A percentile compares a stretch with the other conserved stretches of the same genome.
Conservation (phyloP, 2,888 invertebrate genomes). For the Eurytoma californica region DNA sequence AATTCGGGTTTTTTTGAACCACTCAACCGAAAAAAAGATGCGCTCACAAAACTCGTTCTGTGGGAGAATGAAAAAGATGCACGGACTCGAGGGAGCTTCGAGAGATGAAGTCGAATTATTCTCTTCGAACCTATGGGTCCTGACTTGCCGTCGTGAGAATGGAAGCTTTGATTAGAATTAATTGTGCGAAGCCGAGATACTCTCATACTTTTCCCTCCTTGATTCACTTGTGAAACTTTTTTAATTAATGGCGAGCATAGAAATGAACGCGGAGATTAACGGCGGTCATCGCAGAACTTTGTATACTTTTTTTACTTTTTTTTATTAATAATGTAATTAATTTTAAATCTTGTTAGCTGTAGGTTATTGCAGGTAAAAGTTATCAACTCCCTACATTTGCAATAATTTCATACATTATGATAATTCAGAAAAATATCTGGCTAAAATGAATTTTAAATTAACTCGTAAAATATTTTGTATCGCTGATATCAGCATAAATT, state of each 20-base stretch:
- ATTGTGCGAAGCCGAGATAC: conserved; percentile 31
- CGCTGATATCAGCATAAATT: too few relatives aligned
- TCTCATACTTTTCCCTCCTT: background rate
- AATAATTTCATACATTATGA: too few relatives aligned
- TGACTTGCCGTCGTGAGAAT: conserved; percentile 15
- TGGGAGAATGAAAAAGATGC: conserved; percentile 27
- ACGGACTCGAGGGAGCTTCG: background rate
- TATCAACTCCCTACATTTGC: too few relatives aligned
- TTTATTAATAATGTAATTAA: background rate
- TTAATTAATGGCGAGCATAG: conserved; percentile 36
- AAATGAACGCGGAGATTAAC: conserved; percentile 18
- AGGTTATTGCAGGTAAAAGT: too few relatives aligned
- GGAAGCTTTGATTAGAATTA: conserved; percentile 43
- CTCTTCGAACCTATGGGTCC: background rate
- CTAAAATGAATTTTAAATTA: too few relatives aligned
- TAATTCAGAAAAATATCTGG: too few relatives aligned
- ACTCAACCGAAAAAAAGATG: background rate
- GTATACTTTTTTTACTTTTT: background rate
- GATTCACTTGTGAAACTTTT: conserved; percentile 8
- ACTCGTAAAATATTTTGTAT: too few relatives aligned
- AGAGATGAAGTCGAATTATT: conserved; percentile 38
- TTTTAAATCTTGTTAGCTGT: background rate
- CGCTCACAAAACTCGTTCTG: conserved; percentile 29
- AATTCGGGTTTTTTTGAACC: background rate
- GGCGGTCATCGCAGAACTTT: background rate